These are phyloP conservation scores for Psococerastis gibbosa DNA, from an alignment of 2,888 invertebrate genomes.

Conservation along the genomic window DNA sequence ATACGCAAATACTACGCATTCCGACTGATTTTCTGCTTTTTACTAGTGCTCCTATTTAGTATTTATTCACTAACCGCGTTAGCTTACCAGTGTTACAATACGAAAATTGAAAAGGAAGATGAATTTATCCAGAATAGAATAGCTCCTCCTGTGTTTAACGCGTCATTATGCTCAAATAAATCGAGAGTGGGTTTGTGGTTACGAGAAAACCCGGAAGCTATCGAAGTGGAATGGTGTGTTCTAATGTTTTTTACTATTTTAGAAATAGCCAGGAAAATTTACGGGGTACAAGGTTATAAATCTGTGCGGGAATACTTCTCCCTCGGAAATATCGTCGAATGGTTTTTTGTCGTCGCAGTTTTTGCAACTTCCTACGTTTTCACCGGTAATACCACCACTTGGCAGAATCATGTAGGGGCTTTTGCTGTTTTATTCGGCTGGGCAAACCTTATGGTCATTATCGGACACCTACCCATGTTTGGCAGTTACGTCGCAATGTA, in stretches of 20 bases:
- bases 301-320: conserved; percentile 64
- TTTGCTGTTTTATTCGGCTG: conserved; percentile 71
- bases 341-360: conserved; percentile 70
- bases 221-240: conserved; percentile 42
- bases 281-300: conserved; percentile 63
- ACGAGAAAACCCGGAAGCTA: conserved; percentile 51
- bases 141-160: neutral
- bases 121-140: conserved; percentile 34
- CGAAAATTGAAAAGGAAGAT: conserved; percentile 54
- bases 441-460: conserved; percentile 82
- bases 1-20: conserved; percentile 74
- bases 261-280: conserved; percentile 61
- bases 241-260: conserved; percentile 57
- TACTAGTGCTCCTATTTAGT: conserved; percentile 63
- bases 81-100: conserved; percentile 71
- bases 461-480: conserved; percentile 71
- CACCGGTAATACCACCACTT: conserved; percentile 53
- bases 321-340: conserved; percentile 69
- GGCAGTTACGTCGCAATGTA: conserved; percentile 86
- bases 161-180: conserved; percentile 46
- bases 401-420: conserved; percentile 76
- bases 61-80: conserved; percentile 62
- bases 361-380: conserved; percentile 51
- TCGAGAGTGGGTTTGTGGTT: conserved; percentile 58
- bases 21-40: conserved; percentile 54